Evolutionary conservation across 2,888 invertebrate genomes (phyloP), one percentile per base, ranked within the genome.

Genomic region (Caenorhabditis auriculariae): DNA sequence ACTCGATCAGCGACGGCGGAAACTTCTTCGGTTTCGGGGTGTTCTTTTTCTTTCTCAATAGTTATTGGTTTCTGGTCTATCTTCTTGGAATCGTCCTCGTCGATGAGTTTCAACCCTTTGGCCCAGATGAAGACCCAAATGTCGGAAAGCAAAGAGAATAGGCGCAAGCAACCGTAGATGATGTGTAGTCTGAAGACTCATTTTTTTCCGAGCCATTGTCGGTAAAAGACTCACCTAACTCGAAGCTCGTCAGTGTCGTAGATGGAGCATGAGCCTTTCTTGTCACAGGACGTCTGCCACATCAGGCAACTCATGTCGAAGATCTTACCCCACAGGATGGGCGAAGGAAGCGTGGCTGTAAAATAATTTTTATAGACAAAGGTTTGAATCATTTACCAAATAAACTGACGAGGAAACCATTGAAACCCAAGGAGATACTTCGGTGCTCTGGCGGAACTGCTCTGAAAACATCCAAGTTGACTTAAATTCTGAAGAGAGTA

Each of bases 251-350:
- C 66, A 23, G 81, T 82, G 52, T 82, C 81, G 64, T 83, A 84
- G 9, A 83, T 60, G 57, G 82, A 78, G 54, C 83, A 84, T 4
- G 82, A 77, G 4, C 83, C 83, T n/a, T 60, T 60, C 2, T 52
- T 66, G 4, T 74, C 80, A 58, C 83, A 83, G 4, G 72, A 70
- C 35, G 78, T 76, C 45, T 82, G 79, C 83, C 83, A 84, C 7
- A 81, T 68, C 9, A 81, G 54, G 59, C 83, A 84, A 28, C 82
- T 74, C 55, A 76, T 74, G 63, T 84, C 83, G 47, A 83, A 77
- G 9, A 83, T 76, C 21, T 74, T 75, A 15, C 83, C 83, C 69
- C 83, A 82, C 21, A 83, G 56, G 7, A 83, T 74, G 0, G 83
- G 83, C 7, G 82, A 82, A 0, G 83, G 83, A 2, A 82, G 65